Evolutionary conservation across 2,113 vertebrate genomes (phyloP), one percentile per base, ranked within the genome.

Genomic region (Cromileptes altivelis): DNA sequence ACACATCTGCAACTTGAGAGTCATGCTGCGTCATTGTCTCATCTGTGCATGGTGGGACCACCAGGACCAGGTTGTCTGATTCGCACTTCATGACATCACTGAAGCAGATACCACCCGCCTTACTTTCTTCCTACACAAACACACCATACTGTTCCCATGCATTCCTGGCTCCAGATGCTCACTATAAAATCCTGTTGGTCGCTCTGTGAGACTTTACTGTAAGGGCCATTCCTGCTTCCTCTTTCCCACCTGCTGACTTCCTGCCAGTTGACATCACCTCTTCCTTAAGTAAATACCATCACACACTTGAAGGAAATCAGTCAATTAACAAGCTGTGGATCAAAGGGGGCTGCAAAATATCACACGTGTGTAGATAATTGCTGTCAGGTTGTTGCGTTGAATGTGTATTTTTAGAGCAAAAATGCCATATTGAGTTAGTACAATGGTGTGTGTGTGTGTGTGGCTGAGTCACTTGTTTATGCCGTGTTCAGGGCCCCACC

Each of bases 161-260:
- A 61, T 87, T 90, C 82, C 70, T 86, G 70, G 53, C 71, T 80
- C 75, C 87, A 91, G 79, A 82, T 91, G 80, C 78, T 73, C 27
- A 6, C 81, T 80, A 50, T 76, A 72, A 80, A 81, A 84, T 81
- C 78, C 76, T 52, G 67, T 77, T 64, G 55, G 75, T 78, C 8
- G 12, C 84, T 71, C 63, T 42, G 49, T 37, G 33, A 74, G 78
- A 69, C 52, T 71, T 89, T 52, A 69, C 67, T 80, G 72, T 52
- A 88, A 85, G 40, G 58, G 25, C 71, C 64, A 60, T 83, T 89
- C 89, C 91, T 84, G 80, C 60, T 91, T 92, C 82, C 86, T 86
- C n/a, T 80, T 85, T 69, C 84, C 88, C 88, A 91, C 87, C 90
- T 93, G 90, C 81, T 63, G 81, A 85, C 78, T 89, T 92, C 73